phyloP scores from a whole-genome alignment of 2,888 invertebrate species.

The Drosophila testacea region DNA sequence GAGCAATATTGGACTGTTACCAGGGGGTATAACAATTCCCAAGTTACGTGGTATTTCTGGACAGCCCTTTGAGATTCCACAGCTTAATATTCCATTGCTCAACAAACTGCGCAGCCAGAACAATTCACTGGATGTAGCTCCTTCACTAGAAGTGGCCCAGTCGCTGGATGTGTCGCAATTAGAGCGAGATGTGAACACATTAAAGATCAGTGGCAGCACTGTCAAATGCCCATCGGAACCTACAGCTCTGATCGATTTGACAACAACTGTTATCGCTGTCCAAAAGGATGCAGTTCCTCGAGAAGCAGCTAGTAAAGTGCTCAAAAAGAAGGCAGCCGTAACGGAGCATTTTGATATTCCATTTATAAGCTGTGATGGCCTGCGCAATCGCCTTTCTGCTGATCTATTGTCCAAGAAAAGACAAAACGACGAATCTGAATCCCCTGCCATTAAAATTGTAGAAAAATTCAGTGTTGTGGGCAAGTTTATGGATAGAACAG shows the following conservation, averaged over 20 bases:
- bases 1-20: background rate
- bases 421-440: background rate
- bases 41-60: constrained; percentile 37
- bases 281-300: constrained; percentile 49
- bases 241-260: constrained; percentile 72
- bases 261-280: constrained; percentile 68
- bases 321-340: constrained; percentile 10
- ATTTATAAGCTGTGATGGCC: constrained; percentile 61
- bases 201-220: constrained; percentile 18
- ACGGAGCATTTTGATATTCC: constrained; percentile 61
- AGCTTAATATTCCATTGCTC: constrained; percentile 59
- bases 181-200: constrained; percentile 26
- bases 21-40: constrained; percentile 59
- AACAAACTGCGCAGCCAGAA: constrained; percentile 40
- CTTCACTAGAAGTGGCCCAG: no score
- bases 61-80: constrained; percentile 16
- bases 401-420: constrained; percentile 10
- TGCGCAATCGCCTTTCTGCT: background rate
- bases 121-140: constrained; percentile 22
- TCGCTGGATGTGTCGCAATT: constrained; percentile 12
- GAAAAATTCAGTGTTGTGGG: constrained; percentile 53
- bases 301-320: constrained; percentile 53
- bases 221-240: no score
- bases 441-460: background rate
- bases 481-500: constrained; percentile 42